These are phyloP conservation scores for Drosophila asahinai DNA, from an alignment of 1,140 invertebrate genomes.

Conservation along the genomic window DNA sequence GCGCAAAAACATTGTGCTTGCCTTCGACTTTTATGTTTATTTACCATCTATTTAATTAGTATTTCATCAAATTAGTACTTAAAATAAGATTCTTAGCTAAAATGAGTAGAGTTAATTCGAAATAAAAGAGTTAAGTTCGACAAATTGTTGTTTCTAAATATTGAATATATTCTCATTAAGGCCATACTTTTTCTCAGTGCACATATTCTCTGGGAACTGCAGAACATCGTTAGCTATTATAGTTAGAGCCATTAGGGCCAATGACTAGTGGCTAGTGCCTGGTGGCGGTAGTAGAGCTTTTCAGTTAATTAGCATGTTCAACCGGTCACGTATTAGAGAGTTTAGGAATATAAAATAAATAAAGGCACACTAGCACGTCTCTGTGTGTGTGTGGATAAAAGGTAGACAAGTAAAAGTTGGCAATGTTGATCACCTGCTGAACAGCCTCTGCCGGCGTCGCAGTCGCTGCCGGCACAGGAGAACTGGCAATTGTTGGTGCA, in stretches of 20 bases:
- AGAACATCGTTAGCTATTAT: constrained; percentile 30
- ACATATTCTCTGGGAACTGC: constrained; percentile 3
- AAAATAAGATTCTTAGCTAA: too few species aligned
- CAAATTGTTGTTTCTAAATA: neutral
- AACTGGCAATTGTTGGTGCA: constrained; percentile 5
- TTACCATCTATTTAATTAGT: too few species aligned
- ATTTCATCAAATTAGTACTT: too few species aligned
- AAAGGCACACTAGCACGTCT: constrained; percentile 19
- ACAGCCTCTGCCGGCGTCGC: neutral
- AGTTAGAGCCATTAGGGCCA: constrained; percentile 42
- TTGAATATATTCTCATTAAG: neutral
- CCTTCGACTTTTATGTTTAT: too few species aligned
- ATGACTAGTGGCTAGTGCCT: constrained; percentile 13
- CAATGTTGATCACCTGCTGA: constrained; percentile 26
- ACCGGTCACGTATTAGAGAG: constrained; percentile 50
- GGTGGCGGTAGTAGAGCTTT: constrained; percentile 29
- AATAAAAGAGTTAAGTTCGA: too few species aligned
- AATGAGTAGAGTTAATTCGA: too few species aligned
- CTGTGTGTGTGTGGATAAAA: constrained; percentile 7
- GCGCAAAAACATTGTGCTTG: neutral
- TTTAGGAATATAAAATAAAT: constrained; percentile 37
- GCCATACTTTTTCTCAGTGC: neutral
- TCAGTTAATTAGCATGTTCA: constrained; percentile 49
- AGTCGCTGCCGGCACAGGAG: neutral
- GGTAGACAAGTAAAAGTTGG: constrained; percentile 27